phyloP scores from a whole-genome alignment of 2,797 vertebrate genomes.

The Malacoraja senta region DNA sequence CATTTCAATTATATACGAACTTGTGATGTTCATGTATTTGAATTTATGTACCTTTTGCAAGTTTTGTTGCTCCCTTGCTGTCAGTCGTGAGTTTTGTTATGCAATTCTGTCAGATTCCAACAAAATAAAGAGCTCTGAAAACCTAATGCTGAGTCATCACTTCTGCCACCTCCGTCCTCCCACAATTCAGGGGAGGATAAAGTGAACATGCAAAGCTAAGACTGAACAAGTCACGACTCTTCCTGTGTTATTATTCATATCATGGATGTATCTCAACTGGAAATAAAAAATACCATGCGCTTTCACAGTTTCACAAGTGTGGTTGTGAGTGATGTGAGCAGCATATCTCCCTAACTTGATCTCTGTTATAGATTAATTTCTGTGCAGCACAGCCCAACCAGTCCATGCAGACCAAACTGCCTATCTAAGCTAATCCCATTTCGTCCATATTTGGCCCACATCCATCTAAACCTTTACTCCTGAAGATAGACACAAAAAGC shows the following conservation, averaged over 20 bases:
- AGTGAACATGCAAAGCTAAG: not conserved
- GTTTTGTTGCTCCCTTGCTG: not conserved
- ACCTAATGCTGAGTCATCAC: not conserved
- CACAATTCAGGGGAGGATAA: not conserved
- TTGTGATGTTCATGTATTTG: not conserved
- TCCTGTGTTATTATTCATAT: not conserved
- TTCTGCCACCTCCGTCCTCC: not conserved
- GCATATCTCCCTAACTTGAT: not conserved
- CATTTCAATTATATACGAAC: not conserved
- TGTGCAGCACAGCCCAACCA: too few species aligned
- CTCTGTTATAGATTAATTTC: too few species aligned
- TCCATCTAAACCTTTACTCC: too few species aligned
- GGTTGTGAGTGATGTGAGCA: not conserved
- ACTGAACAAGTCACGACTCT: not conserved
- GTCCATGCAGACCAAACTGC: too few species aligned
- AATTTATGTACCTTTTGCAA: not conserved
- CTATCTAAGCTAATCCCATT: too few species aligned
- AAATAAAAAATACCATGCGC: not conserved
- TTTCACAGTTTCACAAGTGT: not conserved
- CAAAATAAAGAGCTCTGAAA: not conserved
- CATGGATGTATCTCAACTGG: not conserved
- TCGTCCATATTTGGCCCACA: too few species aligned
- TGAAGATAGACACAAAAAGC: too few species aligned
- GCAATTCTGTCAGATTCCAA: slow-evolving; percentile 7
- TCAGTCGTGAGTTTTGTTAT: not conserved